Conservation (phyloP, 2,113 vertebrate species). For the Micronycteris hirsuta region DNA sequence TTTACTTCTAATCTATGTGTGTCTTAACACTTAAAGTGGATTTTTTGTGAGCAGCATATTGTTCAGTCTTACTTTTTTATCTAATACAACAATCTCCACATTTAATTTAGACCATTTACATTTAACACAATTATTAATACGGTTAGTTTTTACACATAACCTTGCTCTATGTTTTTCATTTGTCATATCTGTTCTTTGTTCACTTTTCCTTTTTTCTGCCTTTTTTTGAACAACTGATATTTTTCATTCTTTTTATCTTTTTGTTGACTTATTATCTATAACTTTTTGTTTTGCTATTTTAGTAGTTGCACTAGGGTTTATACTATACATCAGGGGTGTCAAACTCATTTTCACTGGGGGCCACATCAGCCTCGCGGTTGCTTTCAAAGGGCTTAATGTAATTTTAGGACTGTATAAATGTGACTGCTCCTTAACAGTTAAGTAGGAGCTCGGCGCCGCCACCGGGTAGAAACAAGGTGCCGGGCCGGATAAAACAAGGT, state of each 20-base stretch:
- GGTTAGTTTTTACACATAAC: not conserved
- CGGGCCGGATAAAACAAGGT: too few relatives aligned
- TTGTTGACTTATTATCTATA: not conserved
- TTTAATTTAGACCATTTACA: not conserved
- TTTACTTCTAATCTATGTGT: constrained; percentile 6
- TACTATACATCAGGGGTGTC: not conserved
- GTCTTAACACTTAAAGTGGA: not conserved
- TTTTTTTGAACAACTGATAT: not conserved
- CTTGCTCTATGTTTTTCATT: not conserved
- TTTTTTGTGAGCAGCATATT: not conserved
- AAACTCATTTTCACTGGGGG: too few relatives aligned
- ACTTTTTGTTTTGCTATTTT: not conserved
- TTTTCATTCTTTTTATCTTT: not conserved
- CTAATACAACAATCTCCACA: not conserved
- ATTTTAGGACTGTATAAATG: too few relatives aligned
- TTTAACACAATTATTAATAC: not conserved
- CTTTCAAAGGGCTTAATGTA: too few relatives aligned
- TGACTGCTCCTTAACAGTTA: too few relatives aligned
- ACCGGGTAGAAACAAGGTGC: too few relatives aligned
- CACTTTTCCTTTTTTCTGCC: not conserved
- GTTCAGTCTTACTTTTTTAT: not conserved
- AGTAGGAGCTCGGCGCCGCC: too few relatives aligned
- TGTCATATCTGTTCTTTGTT: not conserved
- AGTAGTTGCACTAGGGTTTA: not conserved
- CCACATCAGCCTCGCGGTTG: too few relatives aligned